Percentiles rank a stretch among this genome's conserved stretches.
Conservation (phyloP, 1,140 invertebrate genomes). For the Ostrea denselamellosa region DNA sequence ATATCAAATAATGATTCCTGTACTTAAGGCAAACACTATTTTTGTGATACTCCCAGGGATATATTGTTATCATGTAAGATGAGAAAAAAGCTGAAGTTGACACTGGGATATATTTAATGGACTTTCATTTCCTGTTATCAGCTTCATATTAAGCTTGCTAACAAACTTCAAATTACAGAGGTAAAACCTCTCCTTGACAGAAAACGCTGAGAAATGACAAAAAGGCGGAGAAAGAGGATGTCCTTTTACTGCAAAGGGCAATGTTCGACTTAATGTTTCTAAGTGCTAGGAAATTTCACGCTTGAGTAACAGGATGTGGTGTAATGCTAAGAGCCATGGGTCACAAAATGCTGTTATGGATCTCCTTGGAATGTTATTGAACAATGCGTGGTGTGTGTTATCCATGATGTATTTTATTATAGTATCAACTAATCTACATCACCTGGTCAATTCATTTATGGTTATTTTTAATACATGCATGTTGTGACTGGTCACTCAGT, state of each 20-base stretch:
- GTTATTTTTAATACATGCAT: too few species aligned
- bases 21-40: not conserved
- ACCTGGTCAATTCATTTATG: too few species aligned
- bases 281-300: constrained; percentile 18
- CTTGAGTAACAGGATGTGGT: not conserved
- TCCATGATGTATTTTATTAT: too few species aligned
- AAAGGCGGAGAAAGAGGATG: not conserved
- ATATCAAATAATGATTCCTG: not conserved
- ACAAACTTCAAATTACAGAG: too few species aligned
- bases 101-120: too few species aligned
- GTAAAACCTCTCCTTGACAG: not conserved
- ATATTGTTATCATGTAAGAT: not conserved
- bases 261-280: constrained; percentile 5
- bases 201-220: not conserved
- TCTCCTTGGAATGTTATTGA: too few species aligned
- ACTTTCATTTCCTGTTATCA: too few species aligned
- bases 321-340: constrained; percentile 25
- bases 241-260: not conserved
- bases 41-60: not conserved
- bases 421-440: too few species aligned
- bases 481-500: not conserved
- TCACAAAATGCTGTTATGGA: not conserved
- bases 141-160: too few species aligned
- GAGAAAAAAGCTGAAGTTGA: not conserved
- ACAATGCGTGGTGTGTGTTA: not conserved